Evolutionary conservation across 2,888 invertebrate genomes (phyloP), one percentile per base, ranked within the genome.

Genomic region (Hydraecia micacea): DNA sequence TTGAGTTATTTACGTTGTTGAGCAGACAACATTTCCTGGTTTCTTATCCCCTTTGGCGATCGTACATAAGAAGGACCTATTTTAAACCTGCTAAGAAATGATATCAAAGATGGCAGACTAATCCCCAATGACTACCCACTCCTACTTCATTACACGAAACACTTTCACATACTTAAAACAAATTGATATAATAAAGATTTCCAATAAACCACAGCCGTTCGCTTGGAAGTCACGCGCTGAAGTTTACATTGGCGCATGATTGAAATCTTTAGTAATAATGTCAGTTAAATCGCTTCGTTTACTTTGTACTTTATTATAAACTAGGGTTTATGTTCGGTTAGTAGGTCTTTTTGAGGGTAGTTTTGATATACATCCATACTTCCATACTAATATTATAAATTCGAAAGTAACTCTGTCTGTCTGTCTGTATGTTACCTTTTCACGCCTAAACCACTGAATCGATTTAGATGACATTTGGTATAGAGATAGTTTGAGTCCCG

Each of bases 221-320:
- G 81, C 18, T 32, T 3, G 15, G 87, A 83, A 89, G 91, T 90
- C 93, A 93, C 93, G 93, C 84, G 80, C 84, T 72, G 9, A 13
- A 85, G 92, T 92, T 91, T 92, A 88, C 86, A 87, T 79, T 80
- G 73, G 69, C 52, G 15, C 73, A 39, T 75, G 83, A 86, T 87
- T 86, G 84, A 80, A 85, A 86, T 83, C 84, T 67, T 67, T 84
- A 18, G 74, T 86, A 87, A 85, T 89, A 88, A 89, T 82, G 86
- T 80, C 79, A 78, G 84, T 77, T 73, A 63, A 76, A 69, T 55
- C 18, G 62, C 36, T 65, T 55, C 46, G 32, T 69, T 75, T 83
- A 46, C 60, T 60, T 75, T 74, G 42, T 62, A 58, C n/a, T 74
- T 70, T 83, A 70, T 69, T 67, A 70, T 58, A 63, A 21, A 52